Evolutionary conservation across 1,140 invertebrate genomes (phyloP).

Genomic region (Leguminivora glycinivorella): DNA sequence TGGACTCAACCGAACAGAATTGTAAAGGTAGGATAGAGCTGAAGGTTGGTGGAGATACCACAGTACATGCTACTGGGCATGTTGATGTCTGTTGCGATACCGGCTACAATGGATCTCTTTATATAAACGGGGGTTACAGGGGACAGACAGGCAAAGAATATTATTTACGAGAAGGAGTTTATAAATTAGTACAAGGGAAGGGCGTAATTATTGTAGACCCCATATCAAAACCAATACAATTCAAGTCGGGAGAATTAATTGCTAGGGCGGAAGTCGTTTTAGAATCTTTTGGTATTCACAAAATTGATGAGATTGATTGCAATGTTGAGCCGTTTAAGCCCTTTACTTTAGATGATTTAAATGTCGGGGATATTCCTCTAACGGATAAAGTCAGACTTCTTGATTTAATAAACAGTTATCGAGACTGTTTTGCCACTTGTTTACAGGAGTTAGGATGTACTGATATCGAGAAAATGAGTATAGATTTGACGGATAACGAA

Average conservation of each 20-base stretch:
- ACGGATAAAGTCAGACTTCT: conserved; percentile 4
- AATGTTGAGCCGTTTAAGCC: conserved; percentile 1
- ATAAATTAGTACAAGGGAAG: too few species aligned
- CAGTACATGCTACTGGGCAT: too few species aligned
- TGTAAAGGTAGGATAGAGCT: too few species aligned
- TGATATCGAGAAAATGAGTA: conserved; percentile 16
- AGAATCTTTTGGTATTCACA: conserved; percentile 14
- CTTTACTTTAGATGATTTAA: conserved; percentile 14
- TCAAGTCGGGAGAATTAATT: conserved; percentile 15
- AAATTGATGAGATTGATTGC: conserved; percentile 21
- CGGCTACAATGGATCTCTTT: too few species aligned
- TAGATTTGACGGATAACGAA: conserved; percentile 27
- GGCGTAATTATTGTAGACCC: too few species aligned
- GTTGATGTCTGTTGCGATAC: too few species aligned
- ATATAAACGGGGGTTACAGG: too few species aligned
- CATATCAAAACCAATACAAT: conserved; percentile 4
- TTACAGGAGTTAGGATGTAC: conserved; percentile 27
- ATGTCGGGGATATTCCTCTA: conserved; percentile 16
- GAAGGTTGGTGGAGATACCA: too few species aligned
- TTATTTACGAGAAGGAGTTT: too few species aligned
- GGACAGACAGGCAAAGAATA: too few species aligned
- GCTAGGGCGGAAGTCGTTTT: conserved; percentile 16
- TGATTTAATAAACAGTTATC: conserved; percentile 20
- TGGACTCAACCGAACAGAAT: too few species aligned
- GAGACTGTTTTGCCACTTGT: conserved; percentile 29